Base-by-base conservation (phyloP, 2,888 invertebrate species). In the Clistopyga incitator region DNA sequence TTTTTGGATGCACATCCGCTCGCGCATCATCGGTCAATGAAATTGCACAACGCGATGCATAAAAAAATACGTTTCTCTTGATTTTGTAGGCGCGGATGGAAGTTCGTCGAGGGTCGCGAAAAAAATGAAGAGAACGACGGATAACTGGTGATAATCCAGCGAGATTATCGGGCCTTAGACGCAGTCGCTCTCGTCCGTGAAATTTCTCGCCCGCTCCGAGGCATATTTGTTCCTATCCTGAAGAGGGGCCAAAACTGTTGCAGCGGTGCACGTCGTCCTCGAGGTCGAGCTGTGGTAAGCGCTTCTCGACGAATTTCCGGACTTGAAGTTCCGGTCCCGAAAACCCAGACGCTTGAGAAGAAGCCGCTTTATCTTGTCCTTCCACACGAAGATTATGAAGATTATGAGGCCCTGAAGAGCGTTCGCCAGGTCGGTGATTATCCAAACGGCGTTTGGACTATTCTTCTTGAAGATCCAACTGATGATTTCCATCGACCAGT, bases 401-500 rank as follows among this genome's bases (percentile, higher is more conserved):
- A 96, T 96, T 65, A 95, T 95, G 0, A 96, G 92, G 0, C 96
- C 96, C 83, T 96, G 96, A 47, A 96, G 94, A 0, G 96, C 95
- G 88, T 96, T 96, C 89, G 95, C 95, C 23, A 95, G 93, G 87
- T 96, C 96, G 1, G 95, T 94, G 54, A 95, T 89, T 85, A 94
- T 94, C 95, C 96, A 96, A 61, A 95, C 88, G 81, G 92, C 92
- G 3, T 92, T 86, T 0, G 94, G 94, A n/a, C 18, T 47, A 0
- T 80, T 68, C 13, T 80, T 82, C 61, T 86, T 80, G 11, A 38
- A 95, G 4, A 95, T 85, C 94, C 96, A 97, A 56, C 97, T 96
- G 80, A 97, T 93, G 67, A 97, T 95, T 91, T 98, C 97, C 93
- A 96, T 95, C 0, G 95, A 94, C 98, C 97, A 98, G 90, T 97